Base-by-base conservation (phyloP, 1,140 invertebrate genomes). In the Zelostemma sp. region DNA sequence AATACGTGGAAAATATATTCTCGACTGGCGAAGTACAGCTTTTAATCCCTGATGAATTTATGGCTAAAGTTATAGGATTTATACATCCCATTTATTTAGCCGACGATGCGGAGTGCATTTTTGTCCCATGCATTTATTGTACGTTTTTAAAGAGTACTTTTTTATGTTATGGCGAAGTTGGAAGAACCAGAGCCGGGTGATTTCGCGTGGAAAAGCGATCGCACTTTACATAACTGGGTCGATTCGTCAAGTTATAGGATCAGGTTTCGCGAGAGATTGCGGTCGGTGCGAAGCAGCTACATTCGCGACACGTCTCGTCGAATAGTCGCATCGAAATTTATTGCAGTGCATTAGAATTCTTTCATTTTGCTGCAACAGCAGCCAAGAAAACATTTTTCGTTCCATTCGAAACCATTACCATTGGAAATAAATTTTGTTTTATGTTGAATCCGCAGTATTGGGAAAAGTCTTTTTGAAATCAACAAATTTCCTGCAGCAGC, bases 111-210 rank as follows among this genome's bases (percentile, higher is more conserved):
- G 21, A 25, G 31, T 49, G 47, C 47, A 49, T 49, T 49, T 49
- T 49, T 49, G 47, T 9, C 14, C 18, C 49, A 51, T 51, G 49
- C 49, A 51, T 35, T 51, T 51, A 38, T 51, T 38, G 33, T 51
- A 31, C 47, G 25, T 49, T 49, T 49, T 49, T 49, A 49, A 28
- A 25, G 15, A 31, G 19, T 3, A 21, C 19, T 19, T 49, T 49
- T 49, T 49, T 49, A 47, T 47, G 19, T 47, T 47, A 47, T 47
- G 45, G 45, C 45, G 19, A 49, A 28, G 19, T 19, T 49, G 47
- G 35, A 38, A 38, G 35, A 38, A 38, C 35, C 35, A 51, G 49
- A 38, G 49, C 33, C 49, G 17, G 14, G 31, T 38, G 49, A 51
- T 38, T 51, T 51, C 49, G 49, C 49, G 49, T 19, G 31, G 49